Base-by-base conservation (phyloP, 2,113 vertebrate species). In the Morone chrysops region DNA sequence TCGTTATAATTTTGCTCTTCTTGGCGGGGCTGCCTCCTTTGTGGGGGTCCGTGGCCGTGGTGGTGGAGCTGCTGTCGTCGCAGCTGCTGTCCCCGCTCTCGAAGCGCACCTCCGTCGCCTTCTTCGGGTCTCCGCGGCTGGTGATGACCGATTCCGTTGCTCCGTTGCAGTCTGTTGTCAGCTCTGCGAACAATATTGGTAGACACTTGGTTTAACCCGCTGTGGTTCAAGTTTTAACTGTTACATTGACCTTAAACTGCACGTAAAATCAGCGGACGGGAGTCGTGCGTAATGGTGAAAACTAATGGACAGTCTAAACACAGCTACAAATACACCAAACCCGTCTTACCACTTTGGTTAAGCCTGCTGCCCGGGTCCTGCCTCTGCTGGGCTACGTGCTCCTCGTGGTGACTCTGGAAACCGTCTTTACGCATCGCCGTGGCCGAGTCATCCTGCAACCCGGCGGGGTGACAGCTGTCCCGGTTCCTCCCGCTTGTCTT, bases 31-130 rank as follows among this genome's bases (percentile, higher is more conserved):
- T 62, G 60, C 76, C 84, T 69, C 66, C 86, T 43, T 91, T 91
- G 53, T 89, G 89, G 36, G 38, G 75, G 38, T 81, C 89, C 80
- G 80, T 66, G 84, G 78, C 90, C 75, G 81, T 86, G 82, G 83
- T 82, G 80, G 85, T 80, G 78, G 88, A 92, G 86, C 88, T 72
- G 86, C 89, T 91, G 86, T 92, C 92, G 70, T 94, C 94, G 85
- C 91, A 92, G 83, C 93, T 87, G 89, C 94, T 95, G 94, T 96
- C 95, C 36, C 94, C 88, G 89, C 92, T 95, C 36, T 95, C 93
- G 54, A 91, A 91, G 85, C 92, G 91, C 75, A 66, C 70, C 57
- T 95, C 94, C 36, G 81, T 31, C n/a, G 80, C 82, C 53, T 87
- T 92, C 14, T 70, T 72, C 57, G 83, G 38, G 48, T 83, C 94